Conservation (phyloP, 64 coral and sea anemone genomes). For the Montipora foliosa region DNA sequence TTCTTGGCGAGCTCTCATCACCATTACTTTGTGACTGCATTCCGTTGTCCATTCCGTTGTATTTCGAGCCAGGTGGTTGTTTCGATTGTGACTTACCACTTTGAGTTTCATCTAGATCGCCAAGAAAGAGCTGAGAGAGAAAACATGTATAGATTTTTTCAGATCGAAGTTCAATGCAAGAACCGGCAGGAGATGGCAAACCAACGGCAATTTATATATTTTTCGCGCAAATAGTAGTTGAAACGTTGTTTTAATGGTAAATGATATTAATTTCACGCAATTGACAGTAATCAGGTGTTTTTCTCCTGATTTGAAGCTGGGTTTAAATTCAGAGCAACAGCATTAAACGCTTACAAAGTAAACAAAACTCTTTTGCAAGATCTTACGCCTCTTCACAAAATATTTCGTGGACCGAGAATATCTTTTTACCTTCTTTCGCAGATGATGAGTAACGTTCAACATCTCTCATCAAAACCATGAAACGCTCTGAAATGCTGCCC, state of each 20-base stretch:
- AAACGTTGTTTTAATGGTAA: no score
- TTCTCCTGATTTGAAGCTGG: background rate
- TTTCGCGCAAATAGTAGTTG: no score
- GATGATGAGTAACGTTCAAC: slow-evolving; percentile 89
- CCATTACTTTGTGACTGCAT: slow-evolving; percentile 41
- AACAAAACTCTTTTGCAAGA: slow-evolving; percentile 41
- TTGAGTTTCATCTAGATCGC: slow-evolving; percentile 43
- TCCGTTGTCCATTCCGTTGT: slow-evolving; percentile 78
- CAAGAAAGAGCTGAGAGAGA: slow-evolving; percentile 22
- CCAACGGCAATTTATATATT: no score
- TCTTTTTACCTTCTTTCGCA: slow-evolving; percentile 86
- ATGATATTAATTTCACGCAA: no score
- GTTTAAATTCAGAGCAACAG: background rate
- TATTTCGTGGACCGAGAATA: slow-evolving; percentile 16
- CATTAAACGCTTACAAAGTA: slow-evolving; percentile 28
- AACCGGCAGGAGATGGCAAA: no score
- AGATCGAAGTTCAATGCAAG: no score
- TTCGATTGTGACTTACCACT: slow-evolving; percentile 29
- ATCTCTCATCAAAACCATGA: slow-evolving; percentile 44
- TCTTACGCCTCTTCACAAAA: slow-evolving; percentile 35
- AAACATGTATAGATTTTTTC: background rate
- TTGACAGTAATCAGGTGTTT: background rate
- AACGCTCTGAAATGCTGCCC: background rate
- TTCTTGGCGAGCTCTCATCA: slow-evolving; percentile 56
- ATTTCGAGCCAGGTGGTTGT: background rate